Base-by-base conservation (phyloP, 1,140 invertebrate species). In the Cheumatopsyche charites region DNA sequence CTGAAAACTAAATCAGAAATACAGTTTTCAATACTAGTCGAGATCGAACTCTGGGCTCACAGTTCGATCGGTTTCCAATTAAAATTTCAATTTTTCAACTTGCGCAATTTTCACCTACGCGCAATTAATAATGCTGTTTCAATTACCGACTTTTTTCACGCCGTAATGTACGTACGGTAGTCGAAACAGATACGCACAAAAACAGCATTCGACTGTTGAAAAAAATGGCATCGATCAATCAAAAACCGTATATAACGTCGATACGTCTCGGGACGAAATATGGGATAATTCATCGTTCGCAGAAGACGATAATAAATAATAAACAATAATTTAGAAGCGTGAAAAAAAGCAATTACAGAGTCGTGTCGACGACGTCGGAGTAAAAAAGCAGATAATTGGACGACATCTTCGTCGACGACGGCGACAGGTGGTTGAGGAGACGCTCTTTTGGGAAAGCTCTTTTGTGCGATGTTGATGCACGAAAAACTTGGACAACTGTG, bases 71-170 rank as follows among this genome's bases (percentile, higher is more conserved):
- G 29, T 36, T 36, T 36, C 29, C 29, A 36, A 36, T 36, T 36
- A 36, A 36, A 36, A 36, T 36, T 36, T 36, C 29, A 36, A 36
- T 36, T 36, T 36, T 36, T 36, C 29, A 36, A 3, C 29, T 36
- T 36, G 29, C 29, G 21, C 21, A 58, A 58, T 58, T 58, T 58
- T 58, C 55, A 26, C 55, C 23, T 58, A 11, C 17, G 21, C 23
- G 25, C 55, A 26, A 58, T 58, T 58, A 58, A 58, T 58, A 58
- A 58, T 58, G 55, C 23, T 58, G 25, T 58, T 58, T 58, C 55
- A 58, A 58, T 58, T 58, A 58, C 23, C 17, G 13, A 58, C 23
- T 36, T 36, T 36, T 49, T 49, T 49, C 45, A 13, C 3, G 45
- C 45, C 3, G 29, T 36, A 36, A 36, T 36, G 9, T 36, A 36